Base-by-base conservation (phyloP, 2,888 invertebrate species). In the Euzophera pinguis region DNA sequence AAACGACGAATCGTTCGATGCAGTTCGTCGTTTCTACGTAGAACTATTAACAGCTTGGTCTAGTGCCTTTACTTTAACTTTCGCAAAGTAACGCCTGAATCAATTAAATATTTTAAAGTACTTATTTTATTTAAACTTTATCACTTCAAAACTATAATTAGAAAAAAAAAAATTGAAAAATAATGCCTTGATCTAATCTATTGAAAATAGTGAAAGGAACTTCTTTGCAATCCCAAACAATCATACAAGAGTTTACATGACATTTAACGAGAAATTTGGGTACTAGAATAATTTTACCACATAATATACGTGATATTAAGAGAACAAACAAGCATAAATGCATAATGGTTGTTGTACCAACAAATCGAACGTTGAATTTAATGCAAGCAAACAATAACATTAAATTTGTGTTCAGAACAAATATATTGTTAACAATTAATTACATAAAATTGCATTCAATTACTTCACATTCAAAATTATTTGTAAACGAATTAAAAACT, bases 361-460 rank as follows among this genome's bases (percentile, higher is more conserved):
- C 41, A 42, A 43, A 43, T 27, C 27, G 27, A 43, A 43, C 42
- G 27, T 43, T 10, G 10, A 43, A 12, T 43, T 27, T 43, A 43
- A 43, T 43, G 42, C 13, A 43, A 3, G 42, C 27, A 43, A 43
- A 43, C 12, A 43, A 27, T 43, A 43, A 12, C 42, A 27, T 27
- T 27, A 16, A 27, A 12, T 43, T 43, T 43, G 12, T 39, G 39
- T 38, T 38, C 39, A 12, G 12, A 43, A 27, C 42, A 43, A 43
- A 43, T 43, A 43, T 43, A 43, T 43, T 43, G 42, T 17, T 12
- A 12, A 43, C 41, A 43, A 43, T 43, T 27, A 39, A 39, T 39
- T 39, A 14, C 12, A 38, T 38, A 2, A 32, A 32, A 32, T 32
- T 32, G 32, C 8, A 22, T 22, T 22, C 5, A 22, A 5, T 22